Conservation (phyloP, 2,113 vertebrate genomes). For the Excalfactoria chinensis region DNA sequence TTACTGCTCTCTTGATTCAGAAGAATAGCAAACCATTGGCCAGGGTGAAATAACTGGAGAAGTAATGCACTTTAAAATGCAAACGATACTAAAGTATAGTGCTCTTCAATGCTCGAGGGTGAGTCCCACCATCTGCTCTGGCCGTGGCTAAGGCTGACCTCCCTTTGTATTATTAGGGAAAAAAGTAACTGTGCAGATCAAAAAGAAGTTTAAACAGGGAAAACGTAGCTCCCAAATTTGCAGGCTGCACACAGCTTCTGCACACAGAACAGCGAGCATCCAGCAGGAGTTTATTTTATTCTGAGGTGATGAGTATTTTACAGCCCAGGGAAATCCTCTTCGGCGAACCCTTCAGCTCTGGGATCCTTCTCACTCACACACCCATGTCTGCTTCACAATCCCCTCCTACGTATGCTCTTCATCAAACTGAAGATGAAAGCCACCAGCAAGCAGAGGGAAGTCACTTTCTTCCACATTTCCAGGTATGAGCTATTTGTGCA, state of each 20-base stretch:
- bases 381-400: background rate
- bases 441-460: background rate
- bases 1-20: background rate
- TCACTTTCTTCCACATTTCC: background rate
- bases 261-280: background rate
- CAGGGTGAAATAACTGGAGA: background rate
- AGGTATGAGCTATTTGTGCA: background rate
- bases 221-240: background rate
- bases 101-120: background rate
- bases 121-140: conserved; percentile 45
- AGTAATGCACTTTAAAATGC: conserved; percentile 1
- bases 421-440: background rate
- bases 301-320: conserved; percentile 46
- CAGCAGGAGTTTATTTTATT: background rate
- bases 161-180: background rate
- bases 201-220: conserved; percentile 26
- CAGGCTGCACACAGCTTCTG: background rate
- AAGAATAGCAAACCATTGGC: background rate
- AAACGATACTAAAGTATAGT: background rate
- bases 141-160: conserved; percentile 1
- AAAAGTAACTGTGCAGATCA: conserved; percentile 22
- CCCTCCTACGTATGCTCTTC: background rate
- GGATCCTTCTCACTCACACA: background rate
- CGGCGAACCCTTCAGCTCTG: background rate
- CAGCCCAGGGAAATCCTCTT: background rate